phyloP scores from a whole-genome alignment of 2,888 invertebrate species.

The Biston betularia region DNA sequence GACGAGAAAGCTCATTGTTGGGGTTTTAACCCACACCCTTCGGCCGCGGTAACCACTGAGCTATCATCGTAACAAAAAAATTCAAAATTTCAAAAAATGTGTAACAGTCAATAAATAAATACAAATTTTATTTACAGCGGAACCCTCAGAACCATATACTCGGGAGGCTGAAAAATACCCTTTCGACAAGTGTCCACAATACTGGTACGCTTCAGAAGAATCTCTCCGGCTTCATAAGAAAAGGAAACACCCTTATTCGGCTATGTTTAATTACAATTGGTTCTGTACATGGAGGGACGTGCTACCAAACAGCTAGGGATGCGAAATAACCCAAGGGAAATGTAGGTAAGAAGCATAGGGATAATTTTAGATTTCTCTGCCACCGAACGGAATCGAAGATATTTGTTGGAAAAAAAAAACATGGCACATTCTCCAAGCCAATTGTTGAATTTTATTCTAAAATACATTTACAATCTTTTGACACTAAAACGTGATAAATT shows the following conservation, averaged over 20 bases:
- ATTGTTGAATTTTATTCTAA: no score
- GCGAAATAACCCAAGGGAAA: not conserved
- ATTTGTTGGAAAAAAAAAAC: no score
- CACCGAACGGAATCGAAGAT: no score
- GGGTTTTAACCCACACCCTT: no score
- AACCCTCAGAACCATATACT: conserved; percentile 66
- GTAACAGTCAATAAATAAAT: no score
- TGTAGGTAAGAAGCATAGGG: not conserved
- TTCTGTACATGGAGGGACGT: conserved; percentile 69
- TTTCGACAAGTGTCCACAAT: conserved; percentile 74
- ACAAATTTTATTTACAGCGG: conserved; percentile 55
- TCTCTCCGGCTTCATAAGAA: conserved; percentile 77
- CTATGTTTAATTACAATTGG: conserved; percentile 75
- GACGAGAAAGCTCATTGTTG: no score
- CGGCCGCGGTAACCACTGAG: no score
- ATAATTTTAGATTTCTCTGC: not conserved
- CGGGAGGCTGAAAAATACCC: conserved; percentile 73
- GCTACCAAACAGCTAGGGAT: conserved; percentile 70
- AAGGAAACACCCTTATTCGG: conserved; percentile 77
- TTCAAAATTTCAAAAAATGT: no score
- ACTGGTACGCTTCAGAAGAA: conserved; percentile 80
- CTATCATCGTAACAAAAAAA: no score
- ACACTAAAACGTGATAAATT: no score
- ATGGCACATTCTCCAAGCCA: no score
- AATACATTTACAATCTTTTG: no score